These are phyloP conservation scores for Lymantria dispar DNA, from an alignment of 2,888 invertebrate species.

Conservation along the genomic window DNA sequence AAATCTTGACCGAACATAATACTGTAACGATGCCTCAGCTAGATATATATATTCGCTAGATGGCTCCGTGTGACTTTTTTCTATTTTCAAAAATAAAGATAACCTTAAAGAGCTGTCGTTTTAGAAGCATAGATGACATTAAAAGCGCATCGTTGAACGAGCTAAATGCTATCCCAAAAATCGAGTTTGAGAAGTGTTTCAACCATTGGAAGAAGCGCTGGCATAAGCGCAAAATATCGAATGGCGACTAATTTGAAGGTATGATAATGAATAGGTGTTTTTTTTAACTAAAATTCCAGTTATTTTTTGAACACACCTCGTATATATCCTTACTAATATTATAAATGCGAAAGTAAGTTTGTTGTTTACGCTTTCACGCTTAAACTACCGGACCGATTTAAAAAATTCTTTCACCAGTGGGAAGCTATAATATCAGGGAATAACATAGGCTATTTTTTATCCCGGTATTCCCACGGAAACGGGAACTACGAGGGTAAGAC, in stretches of 20 bases:
- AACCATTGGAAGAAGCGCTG: slow-evolving; percentile 6
- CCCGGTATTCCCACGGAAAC: no score
- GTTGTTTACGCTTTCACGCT: no score
- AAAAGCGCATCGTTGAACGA: slow-evolving; percentile 10
- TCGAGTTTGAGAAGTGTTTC: slow-evolving; percentile 3
- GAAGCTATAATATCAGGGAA: no score
- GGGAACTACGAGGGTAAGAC: no score
- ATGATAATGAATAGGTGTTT: neutral
- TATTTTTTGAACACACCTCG: neutral
- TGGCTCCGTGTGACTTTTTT: slow-evolving; percentile 3
- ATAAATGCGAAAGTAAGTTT: no score
- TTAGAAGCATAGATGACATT: slow-evolving; percentile 7
- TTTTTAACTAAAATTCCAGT: neutral
- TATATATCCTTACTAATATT: no score
- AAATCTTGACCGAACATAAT: neutral
- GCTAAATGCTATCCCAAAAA: neutral
- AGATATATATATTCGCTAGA: neutral
- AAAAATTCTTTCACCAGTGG: no score
- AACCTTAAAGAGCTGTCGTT: slow-evolving; percentile 3
- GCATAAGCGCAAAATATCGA: slow-evolving; percentile 2
- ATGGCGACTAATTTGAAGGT: neutral
- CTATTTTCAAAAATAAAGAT: slow-evolving; percentile 2
- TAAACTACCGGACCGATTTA: no score
- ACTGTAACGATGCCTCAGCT: neutral
- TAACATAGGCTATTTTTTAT: no score